These are phyloP conservation scores for Hyles euphorbiae DNA, from an alignment of 1,140 invertebrate species.

Conservation along the genomic window DNA sequence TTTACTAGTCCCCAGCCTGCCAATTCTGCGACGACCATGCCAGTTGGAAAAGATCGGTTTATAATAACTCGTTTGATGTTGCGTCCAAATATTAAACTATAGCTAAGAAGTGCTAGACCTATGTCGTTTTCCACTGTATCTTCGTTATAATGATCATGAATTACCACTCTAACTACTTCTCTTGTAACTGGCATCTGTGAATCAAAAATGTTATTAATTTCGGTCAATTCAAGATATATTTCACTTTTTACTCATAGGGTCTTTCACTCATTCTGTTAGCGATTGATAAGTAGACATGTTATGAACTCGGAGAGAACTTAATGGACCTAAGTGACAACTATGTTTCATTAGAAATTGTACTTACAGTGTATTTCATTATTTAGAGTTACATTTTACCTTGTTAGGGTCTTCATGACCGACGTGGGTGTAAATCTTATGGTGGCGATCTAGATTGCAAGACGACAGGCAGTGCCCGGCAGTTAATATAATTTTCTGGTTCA, in stretches of 20 bases:
- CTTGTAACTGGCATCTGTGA: constrained; percentile 9
- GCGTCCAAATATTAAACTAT: constrained; percentile 4
- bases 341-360: too few relatives aligned
- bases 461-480: constrained; percentile 21
- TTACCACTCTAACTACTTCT: constrained; percentile 1
- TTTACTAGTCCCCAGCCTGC: constrained; percentile 18
- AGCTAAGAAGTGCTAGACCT: constrained; percentile 3
- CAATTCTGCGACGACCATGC: not conserved
- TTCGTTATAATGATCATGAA: constrained; percentile 12
- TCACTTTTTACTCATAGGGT: too few relatives aligned
- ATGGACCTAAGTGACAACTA: too few relatives aligned
- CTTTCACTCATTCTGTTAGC: too few relatives aligned
- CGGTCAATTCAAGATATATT: too few relatives aligned
- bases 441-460: constrained; percentile 4
- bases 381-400: constrained; percentile 11
- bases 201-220: not conserved
- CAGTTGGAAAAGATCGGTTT: constrained; percentile 4
- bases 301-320: too few relatives aligned
- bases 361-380: too few relatives aligned
- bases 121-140: constrained; percentile 16
- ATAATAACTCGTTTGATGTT: constrained; percentile 12
- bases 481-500: constrained; percentile 24
- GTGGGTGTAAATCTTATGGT: constrained; percentile 11
- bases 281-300: too few relatives aligned
- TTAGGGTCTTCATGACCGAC: constrained; percentile 14